These are phyloP conservation scores for Coreoperca whiteheadi DNA, from an alignment of 2,113 vertebrate species.

Conservation along the genomic window DNA sequence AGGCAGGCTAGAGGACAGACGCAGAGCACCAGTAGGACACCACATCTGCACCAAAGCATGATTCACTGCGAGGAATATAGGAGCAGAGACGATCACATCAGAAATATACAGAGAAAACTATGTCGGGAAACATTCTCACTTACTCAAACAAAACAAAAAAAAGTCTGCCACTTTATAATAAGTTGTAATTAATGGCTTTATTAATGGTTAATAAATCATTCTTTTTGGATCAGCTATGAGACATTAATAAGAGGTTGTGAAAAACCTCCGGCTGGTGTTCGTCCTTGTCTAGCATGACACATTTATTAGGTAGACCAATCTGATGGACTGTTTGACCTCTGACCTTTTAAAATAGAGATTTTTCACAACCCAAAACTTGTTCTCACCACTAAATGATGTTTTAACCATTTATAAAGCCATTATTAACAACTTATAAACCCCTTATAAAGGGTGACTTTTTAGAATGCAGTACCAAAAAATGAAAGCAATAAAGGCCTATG, in stretches of 20 bases:
- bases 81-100: constrained; percentile 22
- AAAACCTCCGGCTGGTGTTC: not conserved
- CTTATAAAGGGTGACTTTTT: not conserved
- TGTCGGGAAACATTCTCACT: not conserved
- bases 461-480: not conserved
- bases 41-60: constrained; percentile 77
- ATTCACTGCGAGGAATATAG: constrained; percentile 74
- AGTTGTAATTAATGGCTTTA: not conserved
- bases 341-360: not conserved
- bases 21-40: constrained; percentile 74
- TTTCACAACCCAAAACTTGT: not conserved
- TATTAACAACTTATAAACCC: not conserved
- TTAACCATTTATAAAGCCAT: not conserved
- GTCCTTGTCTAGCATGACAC: too few relatives aligned
- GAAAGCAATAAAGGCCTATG: not conserved
- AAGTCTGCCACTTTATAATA: not conserved
- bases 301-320: not conserved
- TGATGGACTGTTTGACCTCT: not conserved
- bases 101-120: not conserved
- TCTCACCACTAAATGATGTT: not conserved
- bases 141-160: not conserved
- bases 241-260: not conserved
- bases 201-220: not conserved
- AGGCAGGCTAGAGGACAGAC: constrained; percentile 62
- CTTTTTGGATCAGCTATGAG: not conserved